These are phyloP conservation scores for Elgaria multicarinata DNA, from an alignment of 2,113 vertebrate genomes.

Conservation along the genomic window DNA sequence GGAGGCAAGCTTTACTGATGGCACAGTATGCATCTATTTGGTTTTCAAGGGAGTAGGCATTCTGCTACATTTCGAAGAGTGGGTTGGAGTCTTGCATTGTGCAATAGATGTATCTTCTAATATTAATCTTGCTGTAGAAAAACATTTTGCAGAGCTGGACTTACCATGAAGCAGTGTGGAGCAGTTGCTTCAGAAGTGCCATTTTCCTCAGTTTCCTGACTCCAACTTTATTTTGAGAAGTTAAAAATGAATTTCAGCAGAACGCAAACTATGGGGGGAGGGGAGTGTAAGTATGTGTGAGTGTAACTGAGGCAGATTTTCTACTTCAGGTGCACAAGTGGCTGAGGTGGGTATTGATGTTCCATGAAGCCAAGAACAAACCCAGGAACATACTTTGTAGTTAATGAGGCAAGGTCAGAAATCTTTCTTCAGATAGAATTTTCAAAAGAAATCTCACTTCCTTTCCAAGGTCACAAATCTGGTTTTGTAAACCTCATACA, in stretches of 20 bases:
- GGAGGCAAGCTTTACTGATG: conserved; percentile 71
- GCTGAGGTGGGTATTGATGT: not conserved
- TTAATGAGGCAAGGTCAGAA: not conserved
- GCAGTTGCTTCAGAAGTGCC: not conserved
- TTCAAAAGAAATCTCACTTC: not conserved
- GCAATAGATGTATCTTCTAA: not conserved
- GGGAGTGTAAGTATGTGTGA: not conserved
- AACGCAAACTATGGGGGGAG: not conserved
- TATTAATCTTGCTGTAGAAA: not conserved
- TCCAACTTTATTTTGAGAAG: not conserved
- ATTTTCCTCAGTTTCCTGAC: not conserved
- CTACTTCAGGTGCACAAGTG: not conserved
- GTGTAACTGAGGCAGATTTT: not conserved
- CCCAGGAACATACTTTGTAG: not conserved
- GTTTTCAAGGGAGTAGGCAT: conserved; percentile 17
- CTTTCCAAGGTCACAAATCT: not conserved
- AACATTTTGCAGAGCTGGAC: not conserved
- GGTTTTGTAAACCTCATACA: not conserved
- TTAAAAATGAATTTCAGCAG: conserved; percentile 2
- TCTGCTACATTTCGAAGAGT: conserved; percentile 22
- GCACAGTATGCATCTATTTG: conserved; percentile 67
- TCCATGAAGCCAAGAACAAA: not conserved
- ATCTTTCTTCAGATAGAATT: not conserved
- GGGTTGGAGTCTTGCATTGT: not conserved
- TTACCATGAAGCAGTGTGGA: not conserved